Evolutionary conservation across 92 coral and sea anemone genomes (phyloP).

Genomic region (Hydrozoanthus gracilis): DNA sequence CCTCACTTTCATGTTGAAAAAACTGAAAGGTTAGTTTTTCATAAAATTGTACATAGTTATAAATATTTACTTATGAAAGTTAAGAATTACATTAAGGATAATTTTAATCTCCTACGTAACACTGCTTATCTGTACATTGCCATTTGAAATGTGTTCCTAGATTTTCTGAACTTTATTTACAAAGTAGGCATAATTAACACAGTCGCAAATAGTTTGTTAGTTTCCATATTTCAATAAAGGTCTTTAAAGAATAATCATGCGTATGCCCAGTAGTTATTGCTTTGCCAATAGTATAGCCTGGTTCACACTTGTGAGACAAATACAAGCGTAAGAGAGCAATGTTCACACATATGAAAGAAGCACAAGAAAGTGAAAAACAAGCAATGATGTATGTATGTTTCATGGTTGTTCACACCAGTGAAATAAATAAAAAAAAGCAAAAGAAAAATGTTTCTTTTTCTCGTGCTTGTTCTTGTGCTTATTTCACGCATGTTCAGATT

Average conservation of each 20-base stretch:
- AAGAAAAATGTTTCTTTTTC: too few relatives aligned
- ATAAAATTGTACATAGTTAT: constrained; percentile 40
- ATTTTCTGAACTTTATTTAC: constrained; percentile 33
- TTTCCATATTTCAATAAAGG: background rate
- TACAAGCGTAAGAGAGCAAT: too few relatives aligned
- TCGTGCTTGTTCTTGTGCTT: too few relatives aligned
- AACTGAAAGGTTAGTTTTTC: constrained; percentile 39
- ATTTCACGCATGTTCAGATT: too few relatives aligned
- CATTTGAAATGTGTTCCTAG: constrained; percentile 10
- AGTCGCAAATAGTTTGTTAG: constrained; percentile 5
- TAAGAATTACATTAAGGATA: background rate
- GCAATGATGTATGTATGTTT: too few relatives aligned
- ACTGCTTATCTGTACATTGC: background rate
- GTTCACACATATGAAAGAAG: too few relatives aligned
- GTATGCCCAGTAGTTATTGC: background rate
- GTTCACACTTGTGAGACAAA: too few relatives aligned
- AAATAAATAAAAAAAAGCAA: too few relatives aligned
- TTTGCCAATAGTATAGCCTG: too few relatives aligned
- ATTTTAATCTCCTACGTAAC: constrained; percentile 21
- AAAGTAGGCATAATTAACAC: background rate
- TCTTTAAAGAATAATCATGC: background rate
- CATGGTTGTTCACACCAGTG: too few relatives aligned
- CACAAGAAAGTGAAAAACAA: too few relatives aligned
- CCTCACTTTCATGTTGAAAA: constrained; percentile 4
- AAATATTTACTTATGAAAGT: constrained; percentile 1